Conservation (phyloP, 2,888 invertebrate genomes). For the Trissoscelio sp. region DNA sequence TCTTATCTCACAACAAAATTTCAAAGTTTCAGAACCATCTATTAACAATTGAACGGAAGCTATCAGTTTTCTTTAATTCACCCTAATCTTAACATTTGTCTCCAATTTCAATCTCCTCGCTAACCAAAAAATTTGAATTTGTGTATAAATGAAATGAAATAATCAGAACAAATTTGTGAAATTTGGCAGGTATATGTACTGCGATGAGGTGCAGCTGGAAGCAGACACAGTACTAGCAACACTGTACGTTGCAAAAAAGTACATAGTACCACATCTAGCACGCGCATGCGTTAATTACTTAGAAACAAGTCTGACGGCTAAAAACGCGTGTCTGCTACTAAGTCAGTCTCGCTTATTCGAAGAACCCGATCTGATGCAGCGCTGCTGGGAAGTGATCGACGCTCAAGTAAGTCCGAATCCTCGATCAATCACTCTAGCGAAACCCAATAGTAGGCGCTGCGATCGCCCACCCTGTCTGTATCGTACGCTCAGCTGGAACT, state of each 20-base stretch:
- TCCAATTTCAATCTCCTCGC: too few relatives aligned
- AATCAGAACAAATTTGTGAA: too few relatives aligned
- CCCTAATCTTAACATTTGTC: too few relatives aligned
- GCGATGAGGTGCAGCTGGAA: slow-evolving; percentile 97
- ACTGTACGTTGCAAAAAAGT: slow-evolving; percentile 97
- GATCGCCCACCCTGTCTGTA: slow-evolving; percentile 58
- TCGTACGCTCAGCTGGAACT: slow-evolving; percentile 73
- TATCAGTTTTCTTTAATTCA: too few relatives aligned
- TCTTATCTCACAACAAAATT: too few relatives aligned
- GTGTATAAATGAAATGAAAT: too few relatives aligned
- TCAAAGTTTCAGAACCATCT: too few relatives aligned
- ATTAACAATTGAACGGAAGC: too few relatives aligned
- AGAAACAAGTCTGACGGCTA: slow-evolving; percentile 97
- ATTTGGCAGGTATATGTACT: slow-evolving; percentile 98
- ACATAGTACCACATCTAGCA: slow-evolving; percentile 97
- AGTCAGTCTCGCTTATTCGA: slow-evolving; percentile 98
- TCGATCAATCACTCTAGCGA: slow-evolving; percentile 70
- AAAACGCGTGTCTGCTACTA: slow-evolving; percentile 97
- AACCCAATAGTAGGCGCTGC: slow-evolving; percentile 26
- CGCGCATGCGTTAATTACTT: slow-evolving; percentile 97
- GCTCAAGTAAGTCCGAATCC: slow-evolving; percentile 90
- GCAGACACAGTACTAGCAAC: slow-evolving; percentile 97
- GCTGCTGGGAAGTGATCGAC: slow-evolving; percentile 99
- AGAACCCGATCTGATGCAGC: slow-evolving; percentile 97
- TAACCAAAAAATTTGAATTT: background rate